A percentile compares a stretch with the other conserved stretches of the same genome.
These are phyloP conservation scores for Drosophila yooni DNA, from an alignment of 2,888 invertebrate species.

Conservation along the genomic window DNA sequence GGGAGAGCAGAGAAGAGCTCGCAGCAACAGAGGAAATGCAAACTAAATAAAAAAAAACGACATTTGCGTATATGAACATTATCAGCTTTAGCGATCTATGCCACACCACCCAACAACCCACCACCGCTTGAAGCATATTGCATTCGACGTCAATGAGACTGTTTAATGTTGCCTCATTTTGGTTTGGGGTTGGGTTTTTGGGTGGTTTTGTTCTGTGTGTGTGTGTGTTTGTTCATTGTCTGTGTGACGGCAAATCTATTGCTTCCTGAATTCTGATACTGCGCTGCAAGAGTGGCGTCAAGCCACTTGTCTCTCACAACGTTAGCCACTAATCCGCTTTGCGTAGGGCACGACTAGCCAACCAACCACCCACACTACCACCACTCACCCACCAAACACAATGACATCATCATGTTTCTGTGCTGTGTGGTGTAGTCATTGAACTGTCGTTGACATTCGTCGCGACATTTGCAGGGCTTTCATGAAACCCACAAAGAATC, in stretches of 20 bases:
- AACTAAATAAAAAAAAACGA: not conserved
- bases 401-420: constrained; percentile 44
- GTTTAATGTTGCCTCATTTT: not conserved
- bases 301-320: constrained; percentile 31
- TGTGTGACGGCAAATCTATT: constrained; percentile 66
- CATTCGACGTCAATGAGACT: constrained; percentile 36
- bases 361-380: not conserved
- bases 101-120: not conserved
- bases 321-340: constrained; percentile 76
- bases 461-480: constrained; percentile 54
- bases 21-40: constrained; percentile 16
- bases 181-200: not conserved
- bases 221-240: not conserved
- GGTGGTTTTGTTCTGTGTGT: not conserved
- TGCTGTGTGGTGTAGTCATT: constrained; percentile 42
- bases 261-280: constrained; percentile 79
- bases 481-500: not conserved
- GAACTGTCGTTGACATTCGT: constrained; percentile 58
- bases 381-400: constrained; percentile 13
- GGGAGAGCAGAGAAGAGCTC: not conserved
- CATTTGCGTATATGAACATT: constrained; percentile 19
- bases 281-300: constrained; percentile 42
- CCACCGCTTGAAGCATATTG: constrained; percentile 2
- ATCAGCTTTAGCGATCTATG: constrained; percentile 17
- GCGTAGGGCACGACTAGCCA: constrained; percentile 23